Base-by-base conservation (phyloP, 2,888 invertebrate genomes). In the Amphipoea lucens region DNA sequence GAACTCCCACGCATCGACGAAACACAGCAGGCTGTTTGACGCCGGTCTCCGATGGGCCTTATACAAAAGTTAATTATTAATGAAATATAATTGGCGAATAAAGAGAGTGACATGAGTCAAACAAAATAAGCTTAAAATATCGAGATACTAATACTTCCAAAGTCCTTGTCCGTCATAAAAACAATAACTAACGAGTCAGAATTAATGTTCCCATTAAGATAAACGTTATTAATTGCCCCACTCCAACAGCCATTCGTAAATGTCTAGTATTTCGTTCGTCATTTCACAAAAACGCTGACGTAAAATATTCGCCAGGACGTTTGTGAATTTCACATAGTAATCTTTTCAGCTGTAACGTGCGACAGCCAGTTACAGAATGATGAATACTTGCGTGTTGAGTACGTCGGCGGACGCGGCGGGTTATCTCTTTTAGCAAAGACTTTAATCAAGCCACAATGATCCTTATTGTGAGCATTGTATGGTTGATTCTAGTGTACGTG, bases 301-400 rank as follows among this genome's bases (percentile, higher is more conserved):
- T 86, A 72, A 90, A 90, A 89, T 90, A 90, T 90, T 85, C 82
- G 76, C 65, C 67, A 81, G 82, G 82, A 76, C 82, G 73, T 88
- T 90, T 90, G 79, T 88, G 86, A 88, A 89, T 83, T 90, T 87
- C 84, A 88, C 80, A 76, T 88, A 91, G 90, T 90, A 92, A 91
- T 92, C 91, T 90, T 90, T 90, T 88, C 83, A 85, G 87, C 83
- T 88, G 87, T 90, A 89, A 80, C 40, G 77, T 84, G 82, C 79
- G 87, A 90, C 91, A 89, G 78, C 88, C 83, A 85, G 85, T 87
- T 87, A 88, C 85, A 82, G 83, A 74, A 87, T 91, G 92, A 92
- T 91, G 82, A 89, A 92, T 90, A 88, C 79, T 84, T 82, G 83
- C 83, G 79, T 82, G 76, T 67, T 76, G 74, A 74, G 79, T 86